Conservation (phyloP, 2,888 invertebrate species). For the Chaetogeoica ovagalla region DNA sequence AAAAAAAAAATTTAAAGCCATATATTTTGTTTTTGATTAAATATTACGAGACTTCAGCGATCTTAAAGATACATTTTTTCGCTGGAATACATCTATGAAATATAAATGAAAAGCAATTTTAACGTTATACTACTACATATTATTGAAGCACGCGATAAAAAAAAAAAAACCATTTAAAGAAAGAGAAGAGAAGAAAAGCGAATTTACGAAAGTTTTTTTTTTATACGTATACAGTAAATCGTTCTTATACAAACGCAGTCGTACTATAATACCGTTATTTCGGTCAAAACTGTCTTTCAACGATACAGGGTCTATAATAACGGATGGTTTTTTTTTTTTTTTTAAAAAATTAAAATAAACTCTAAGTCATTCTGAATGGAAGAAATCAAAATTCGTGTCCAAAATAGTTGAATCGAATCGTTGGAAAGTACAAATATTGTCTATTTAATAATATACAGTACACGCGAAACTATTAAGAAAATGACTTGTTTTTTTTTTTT, state of each 20-base stretch:
- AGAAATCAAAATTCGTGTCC: too few relatives aligned
- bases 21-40: background rate
- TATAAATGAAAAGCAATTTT: background rate
- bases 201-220: background rate
- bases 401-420: too few relatives aligned
- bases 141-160: too few relatives aligned
- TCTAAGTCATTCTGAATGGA: too few relatives aligned
- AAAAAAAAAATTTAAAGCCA: background rate
- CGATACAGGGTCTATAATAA: background rate
- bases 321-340: too few relatives aligned
- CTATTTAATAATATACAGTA: too few relatives aligned
- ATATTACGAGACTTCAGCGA: slow-evolving; percentile 27
- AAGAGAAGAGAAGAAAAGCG: background rate
- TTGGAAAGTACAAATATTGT: too few relatives aligned
- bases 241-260: slow-evolving; percentile 17
- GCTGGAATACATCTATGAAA: slow-evolving; percentile 10
- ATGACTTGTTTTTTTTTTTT: too few relatives aligned
- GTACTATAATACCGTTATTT: slow-evolving; percentile 25
- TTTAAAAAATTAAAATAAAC: too few relatives aligned
- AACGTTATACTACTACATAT: too few relatives aligned
- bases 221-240: background rate
- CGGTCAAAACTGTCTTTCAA: background rate
- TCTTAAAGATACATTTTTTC: slow-evolving; percentile 39
- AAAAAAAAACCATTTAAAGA: background rate
- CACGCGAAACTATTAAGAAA: too few relatives aligned